Evolutionary conservation across 2,797 vertebrate genomes (phyloP).

Genomic region (Molossus molossus): DNA sequence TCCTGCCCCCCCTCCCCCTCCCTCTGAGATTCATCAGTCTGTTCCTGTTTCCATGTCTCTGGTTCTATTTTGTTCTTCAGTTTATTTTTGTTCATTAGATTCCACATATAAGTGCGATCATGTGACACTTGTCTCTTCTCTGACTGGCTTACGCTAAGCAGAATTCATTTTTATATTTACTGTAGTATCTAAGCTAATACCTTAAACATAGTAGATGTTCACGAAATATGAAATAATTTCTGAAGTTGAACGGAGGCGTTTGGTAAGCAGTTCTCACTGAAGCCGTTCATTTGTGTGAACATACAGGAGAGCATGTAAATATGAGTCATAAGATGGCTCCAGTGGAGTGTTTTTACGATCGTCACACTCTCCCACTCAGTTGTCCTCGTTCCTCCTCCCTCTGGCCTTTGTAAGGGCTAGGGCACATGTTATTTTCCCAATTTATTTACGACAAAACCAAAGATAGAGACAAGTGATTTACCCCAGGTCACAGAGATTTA

Average conservation of each 20-base stretch:
- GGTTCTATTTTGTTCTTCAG: no score
- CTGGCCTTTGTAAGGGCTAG: background rate
- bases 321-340: conserved; percentile 1
- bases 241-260: conserved; percentile 28
- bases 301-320: conserved; percentile 41
- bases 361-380: background rate
- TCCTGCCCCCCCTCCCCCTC: no score
- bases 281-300: conserved; percentile 62
- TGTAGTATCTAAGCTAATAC: background rate
- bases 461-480: background rate
- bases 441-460: conserved; percentile 51
- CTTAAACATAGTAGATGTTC: conserved; percentile 22
- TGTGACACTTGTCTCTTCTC: no score
- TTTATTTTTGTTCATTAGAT: no score
- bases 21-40: no score
- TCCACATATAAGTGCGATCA: no score
- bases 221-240: conserved; percentile 37
- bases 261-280: background rate
- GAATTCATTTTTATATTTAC: background rate
- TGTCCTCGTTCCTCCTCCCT: background rate
- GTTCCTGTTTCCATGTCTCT: no score
- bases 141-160: no score
- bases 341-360: background rate
- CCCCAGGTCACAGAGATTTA: background rate
- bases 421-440: background rate